Percentiles rank a stretch among this genome's conserved stretches.
Evolutionary conservation across 2,797 vertebrate genomes (phyloP).

Genomic region (Falco peregrinus): DNA sequence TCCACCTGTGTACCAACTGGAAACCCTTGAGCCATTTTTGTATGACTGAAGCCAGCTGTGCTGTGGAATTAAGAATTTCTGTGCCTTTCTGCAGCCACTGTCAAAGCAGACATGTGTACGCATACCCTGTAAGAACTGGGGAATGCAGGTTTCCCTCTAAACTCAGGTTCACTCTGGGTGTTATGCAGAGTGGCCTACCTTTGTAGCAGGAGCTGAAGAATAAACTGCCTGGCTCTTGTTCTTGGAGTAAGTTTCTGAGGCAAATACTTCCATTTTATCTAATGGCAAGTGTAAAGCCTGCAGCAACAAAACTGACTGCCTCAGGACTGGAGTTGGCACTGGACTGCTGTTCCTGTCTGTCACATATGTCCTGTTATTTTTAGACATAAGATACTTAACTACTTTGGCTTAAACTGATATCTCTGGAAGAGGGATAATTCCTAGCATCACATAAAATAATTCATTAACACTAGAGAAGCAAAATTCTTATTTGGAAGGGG

Average conservation of each 20-base stretch:
- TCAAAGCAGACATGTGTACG: background rate
- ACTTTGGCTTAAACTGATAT: conserved; percentile 31
- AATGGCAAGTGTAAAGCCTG: background rate
- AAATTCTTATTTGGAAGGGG: background rate
- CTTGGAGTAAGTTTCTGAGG: background rate
- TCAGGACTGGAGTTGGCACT: background rate
- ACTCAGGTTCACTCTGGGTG: background rate
- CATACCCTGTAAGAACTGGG: fast-evolving
- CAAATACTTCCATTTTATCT: background rate
- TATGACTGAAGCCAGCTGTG: background rate
- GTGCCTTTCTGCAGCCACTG: background rate
- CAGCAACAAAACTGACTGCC: background rate
- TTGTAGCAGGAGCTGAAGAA: background rate
- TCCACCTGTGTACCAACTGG: fast-evolving
- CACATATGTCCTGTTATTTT: conserved; percentile 24
- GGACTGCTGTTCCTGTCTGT: background rate
- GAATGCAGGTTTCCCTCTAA: background rate
- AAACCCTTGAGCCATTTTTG: background rate
- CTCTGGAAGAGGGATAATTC: conserved; percentile 28
- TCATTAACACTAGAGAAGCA: background rate
- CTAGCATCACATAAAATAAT: background rate
- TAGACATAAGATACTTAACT: conserved; percentile 56
- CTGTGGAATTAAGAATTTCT: background rate
- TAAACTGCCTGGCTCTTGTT: background rate
- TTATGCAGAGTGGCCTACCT: background rate